A percentile compares a stretch with the other conserved stretches of the same genome.
Evolutionary conservation across 2,888 invertebrate genomes (phyloP).

Genomic region (Chelonus formosanus): DNA sequence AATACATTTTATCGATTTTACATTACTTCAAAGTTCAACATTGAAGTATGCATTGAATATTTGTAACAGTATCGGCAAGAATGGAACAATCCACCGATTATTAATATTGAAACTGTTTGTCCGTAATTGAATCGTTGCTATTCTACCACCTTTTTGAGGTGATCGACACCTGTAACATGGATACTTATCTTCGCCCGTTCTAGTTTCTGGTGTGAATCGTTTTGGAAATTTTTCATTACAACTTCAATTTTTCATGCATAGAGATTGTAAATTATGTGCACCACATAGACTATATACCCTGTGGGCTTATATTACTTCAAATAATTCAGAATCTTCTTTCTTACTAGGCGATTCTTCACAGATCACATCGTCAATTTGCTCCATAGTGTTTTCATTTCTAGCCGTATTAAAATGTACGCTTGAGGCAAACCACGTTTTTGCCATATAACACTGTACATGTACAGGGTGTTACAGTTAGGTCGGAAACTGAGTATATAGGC

Average conservation of each 20-base stretch:
- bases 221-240: constrained; percentile 58
- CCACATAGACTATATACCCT: constrained; percentile 60
- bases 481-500: no score
- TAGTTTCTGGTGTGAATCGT: constrained; percentile 46
- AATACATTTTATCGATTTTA: no score
- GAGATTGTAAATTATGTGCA: constrained; percentile 48
- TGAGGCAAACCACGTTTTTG: constrained; percentile 55
- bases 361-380: constrained; percentile 53
- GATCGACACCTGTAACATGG: constrained; percentile 50
- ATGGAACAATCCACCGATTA: constrained; percentile 42
- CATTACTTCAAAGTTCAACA: no score
- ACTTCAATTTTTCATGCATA: constrained; percentile 58
- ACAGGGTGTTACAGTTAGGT: no score
- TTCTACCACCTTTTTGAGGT: constrained; percentile 32
- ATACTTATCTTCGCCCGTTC: constrained; percentile 51
- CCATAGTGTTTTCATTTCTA: constrained; percentile 41
- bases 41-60: no score
- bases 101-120: constrained; percentile 20
- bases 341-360: constrained; percentile 56
- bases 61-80: constrained; percentile 39
- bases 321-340: constrained; percentile 46
- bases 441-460: constrained; percentile 49
- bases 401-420: constrained; percentile 48
- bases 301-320: constrained; percentile 39
- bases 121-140: constrained; percentile 28